Evolutionary conservation across 2,797 vertebrate species (phyloP), one percentile per base, ranked within the genome.

Genomic region (Catamblyrhynchus diadema): DNA sequence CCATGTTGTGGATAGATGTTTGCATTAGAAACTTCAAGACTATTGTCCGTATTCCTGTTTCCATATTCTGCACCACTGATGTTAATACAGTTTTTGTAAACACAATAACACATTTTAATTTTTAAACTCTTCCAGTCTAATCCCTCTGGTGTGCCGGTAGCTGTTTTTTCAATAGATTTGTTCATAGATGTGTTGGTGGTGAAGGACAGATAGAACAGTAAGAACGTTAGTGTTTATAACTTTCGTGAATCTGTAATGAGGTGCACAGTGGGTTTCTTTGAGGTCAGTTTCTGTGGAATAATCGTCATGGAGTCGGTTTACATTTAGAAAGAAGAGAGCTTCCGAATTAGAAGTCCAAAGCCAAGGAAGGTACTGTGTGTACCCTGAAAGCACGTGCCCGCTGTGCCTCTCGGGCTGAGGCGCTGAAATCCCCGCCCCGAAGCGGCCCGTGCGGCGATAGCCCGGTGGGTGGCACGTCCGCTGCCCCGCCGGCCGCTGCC

Each of bases 391-490:
- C 23, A 60, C 1, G 11, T 0, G 16, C 14, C 13, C 19, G 1
- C 50, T 30, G 3, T 2, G 32, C 47, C 7, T 16, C 45, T 37
- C 2, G 15, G 35, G 8, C 73, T 16, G 32, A 56, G 30, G 33
- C 21, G 48, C 14, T 10, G 5, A 10, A 22, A 5, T 6, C 8
- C 6, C 8, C 20, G 30, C 6, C 33, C 39, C 48, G 2, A 1
- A 12, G 33, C 3, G 32, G 50, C 27, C 65, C 10, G 23, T 12
- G 57, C 14, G 33, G 15, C 8, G 32, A 3, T n/a, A 14, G 10
- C 39, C 16, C 23, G 5, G 1, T 1, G 35, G 10, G 1, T 1
- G n/a, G 11, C 9, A 1, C 21, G 7, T 10, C 12, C 14, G 20
- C 57, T 4, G 44, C 35, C 32, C 22, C 7, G 12, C 30, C 1